Base-by-base conservation (phyloP, 2,888 invertebrate genomes). In the Drosophila atroscutellata region DNA sequence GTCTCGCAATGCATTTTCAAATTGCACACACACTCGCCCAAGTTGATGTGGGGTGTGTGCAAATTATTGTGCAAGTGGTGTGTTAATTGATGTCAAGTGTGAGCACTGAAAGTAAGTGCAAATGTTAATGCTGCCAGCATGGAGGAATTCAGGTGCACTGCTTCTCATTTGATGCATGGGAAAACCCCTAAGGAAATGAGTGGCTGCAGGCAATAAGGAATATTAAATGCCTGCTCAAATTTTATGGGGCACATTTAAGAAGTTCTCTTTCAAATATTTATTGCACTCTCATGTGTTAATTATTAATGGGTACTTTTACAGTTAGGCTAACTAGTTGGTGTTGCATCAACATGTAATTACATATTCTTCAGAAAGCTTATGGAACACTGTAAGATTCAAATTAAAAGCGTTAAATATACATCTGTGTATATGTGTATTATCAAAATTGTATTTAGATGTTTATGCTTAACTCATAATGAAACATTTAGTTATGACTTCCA, bases 1-100 rank as follows among this genome's bases (percentile, higher is more conserved):
- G 30, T 68, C 62, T 37, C 65, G 54, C 39, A 63, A 54, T 63
- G 51, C 52, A 64, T 56, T 64, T 34, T 18, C 30, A 20, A 24
- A 45, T 34, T 58, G 49, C 50, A 54, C 50, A 34, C n/a, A 52
- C 57, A 18, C 30, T 4, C 50, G 11, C 8, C 1, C 45, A 24
- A 24, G 24, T 15, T 15, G 24, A 13, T n/a, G n/a, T 11, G 28
- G 18, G 28, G 28, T 30, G 28, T 50, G 45, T 34, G 47, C 20
- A 42, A 60, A 42, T n/a, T 50, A 45, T 52, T 51, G 42, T 30
- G 8, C 45, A 52, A 57, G 57, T 57, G 37, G 39, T 62, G 59
- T 62, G 55, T 66, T 75, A 71, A 75, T 72, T 72, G 56, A 55
- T 60, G 63, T 66, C 63, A 75, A 72, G 59, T 71, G 60, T 42